Evolutionary conservation across 2,113 vertebrate species (phyloP).

Genomic region (Plectropomus leopardus): DNA sequence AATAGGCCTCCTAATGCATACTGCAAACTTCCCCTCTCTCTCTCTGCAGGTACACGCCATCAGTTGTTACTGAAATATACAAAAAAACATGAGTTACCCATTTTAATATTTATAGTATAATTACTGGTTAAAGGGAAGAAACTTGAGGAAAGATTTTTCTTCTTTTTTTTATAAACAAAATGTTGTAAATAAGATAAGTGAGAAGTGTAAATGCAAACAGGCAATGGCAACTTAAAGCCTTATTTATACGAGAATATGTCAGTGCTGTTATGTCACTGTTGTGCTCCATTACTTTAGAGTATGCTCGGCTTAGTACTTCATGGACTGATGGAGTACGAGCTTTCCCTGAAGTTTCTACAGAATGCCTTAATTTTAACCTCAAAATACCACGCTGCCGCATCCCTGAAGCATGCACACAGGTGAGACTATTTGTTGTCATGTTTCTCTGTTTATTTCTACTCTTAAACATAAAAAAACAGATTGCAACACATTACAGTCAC

Average conservation of each 20-base stretch:
- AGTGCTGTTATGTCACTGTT: slow-evolving; percentile 10
- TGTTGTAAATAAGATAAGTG: too few species aligned
- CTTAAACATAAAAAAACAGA: not conserved
- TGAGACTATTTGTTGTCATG: slow-evolving; percentile 61
- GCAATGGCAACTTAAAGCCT: too few species aligned
- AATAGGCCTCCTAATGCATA: not conserved
- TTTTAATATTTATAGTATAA: not conserved
- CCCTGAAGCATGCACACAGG: slow-evolving; percentile 93
- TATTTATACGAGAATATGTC: too few species aligned
- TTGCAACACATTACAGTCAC: not conserved
- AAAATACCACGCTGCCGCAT: slow-evolving; percentile 91
- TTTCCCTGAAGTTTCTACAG: slow-evolving; percentile 93
- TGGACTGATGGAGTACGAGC: slow-evolving; percentile 92
- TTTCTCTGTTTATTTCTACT: slow-evolving; percentile 8
- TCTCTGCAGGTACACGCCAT: not conserved
- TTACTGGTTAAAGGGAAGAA: not conserved
- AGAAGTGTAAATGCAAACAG: too few species aligned
- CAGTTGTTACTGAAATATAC: not conserved
- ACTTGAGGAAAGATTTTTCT: too few species aligned
- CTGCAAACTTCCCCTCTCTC: not conserved
- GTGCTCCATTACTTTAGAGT: slow-evolving; percentile 81
- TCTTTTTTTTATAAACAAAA: too few species aligned
- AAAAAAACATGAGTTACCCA: not conserved
- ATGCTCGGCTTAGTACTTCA: slow-evolving; percentile 94
- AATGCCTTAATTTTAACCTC: slow-evolving; percentile 89